Percentiles rank a stretch among this genome's conserved stretches.
Conservation (phyloP, 2,888 invertebrate genomes). For the Antitype chi region DNA sequence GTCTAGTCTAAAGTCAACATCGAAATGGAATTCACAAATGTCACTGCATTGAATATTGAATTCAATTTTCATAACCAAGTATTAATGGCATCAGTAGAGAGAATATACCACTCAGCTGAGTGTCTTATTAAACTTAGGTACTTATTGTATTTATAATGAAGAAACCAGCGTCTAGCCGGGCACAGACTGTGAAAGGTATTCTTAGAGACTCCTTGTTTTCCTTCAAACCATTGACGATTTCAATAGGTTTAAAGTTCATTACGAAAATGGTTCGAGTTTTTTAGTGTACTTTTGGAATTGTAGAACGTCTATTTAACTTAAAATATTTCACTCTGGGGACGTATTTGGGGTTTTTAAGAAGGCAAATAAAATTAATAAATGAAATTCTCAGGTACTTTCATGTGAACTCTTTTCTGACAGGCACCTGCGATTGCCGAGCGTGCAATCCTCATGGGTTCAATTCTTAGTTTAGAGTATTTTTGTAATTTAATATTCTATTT, state of each 20-base stretch:
- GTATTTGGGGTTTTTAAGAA: conserved; percentile 32
- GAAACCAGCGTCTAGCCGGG: conserved; percentile 62
- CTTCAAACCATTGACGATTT: conserved; percentile 1
- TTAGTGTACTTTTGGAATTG: conserved; percentile 24
- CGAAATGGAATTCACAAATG: conserved; percentile 52
- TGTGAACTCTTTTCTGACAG: conserved; percentile 11
- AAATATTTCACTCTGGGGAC: conserved; percentile 40
- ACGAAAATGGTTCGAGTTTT: conserved; percentile 20
- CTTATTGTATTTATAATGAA: conserved; percentile 77
- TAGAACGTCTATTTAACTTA: conserved; percentile 40
- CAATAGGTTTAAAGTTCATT: conserved; percentile 14
- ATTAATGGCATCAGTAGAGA: conserved; percentile 51
- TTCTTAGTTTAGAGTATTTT: too few relatives aligned
- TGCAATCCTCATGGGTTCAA: conserved; percentile 18
- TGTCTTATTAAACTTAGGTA: conserved; percentile 73
- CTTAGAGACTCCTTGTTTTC: conserved; percentile 48
- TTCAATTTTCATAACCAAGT: conserved; percentile 51
- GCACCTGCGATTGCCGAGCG: not conserved
- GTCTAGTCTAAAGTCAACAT: conserved; percentile 41
- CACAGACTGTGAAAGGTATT: conserved; percentile 35
- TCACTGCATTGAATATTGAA: conserved; percentile 55
- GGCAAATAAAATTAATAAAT: conserved; percentile 39
- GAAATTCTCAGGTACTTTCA: conserved; percentile 6
- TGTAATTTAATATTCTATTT: too few relatives aligned
- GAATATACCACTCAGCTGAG: conserved; percentile 51